phyloP scores from a whole-genome alignment of 1,140 invertebrate genomes.

The Lordiphosa collinella region DNA sequence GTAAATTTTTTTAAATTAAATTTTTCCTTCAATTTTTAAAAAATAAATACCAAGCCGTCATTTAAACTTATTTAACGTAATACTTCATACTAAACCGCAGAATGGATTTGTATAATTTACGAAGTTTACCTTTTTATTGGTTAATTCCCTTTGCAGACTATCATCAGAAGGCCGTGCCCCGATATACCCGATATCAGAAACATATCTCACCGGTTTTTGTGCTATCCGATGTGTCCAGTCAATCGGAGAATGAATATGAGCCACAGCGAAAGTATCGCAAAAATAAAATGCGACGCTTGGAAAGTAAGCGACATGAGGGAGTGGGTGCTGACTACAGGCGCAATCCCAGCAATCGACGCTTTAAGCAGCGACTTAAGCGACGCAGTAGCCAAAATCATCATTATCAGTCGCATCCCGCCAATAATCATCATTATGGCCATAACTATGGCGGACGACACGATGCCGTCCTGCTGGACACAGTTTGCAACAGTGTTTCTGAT shows the following conservation, averaged over 20 bases:
- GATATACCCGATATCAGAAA: slow-evolving; percentile 8
- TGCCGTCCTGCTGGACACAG: slow-evolving; percentile 29
- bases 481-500: slow-evolving; percentile 37
- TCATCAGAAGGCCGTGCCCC: slow-evolving; percentile 4
- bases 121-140: too few relatives aligned
- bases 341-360: not conserved
- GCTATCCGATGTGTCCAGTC: slow-evolving; percentile 57
- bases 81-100: too few relatives aligned
- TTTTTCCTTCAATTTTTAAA: too few relatives aligned
- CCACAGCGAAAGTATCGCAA: slow-evolving; percentile 30
- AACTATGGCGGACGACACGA: slow-evolving; percentile 12
- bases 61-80: not conserved
- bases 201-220: slow-evolving; percentile 26
- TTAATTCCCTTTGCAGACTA: slow-evolving; percentile 34
- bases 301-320: slow-evolving; percentile 4
- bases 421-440: slow-evolving; percentile 9
- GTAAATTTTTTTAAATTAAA: too few relatives aligned
- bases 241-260: slow-evolving; percentile 41
- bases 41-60: too few relatives aligned
- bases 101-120: too few relatives aligned
- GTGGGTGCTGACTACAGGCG: not conserved
- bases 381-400: not conserved
- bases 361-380: too few relatives aligned
- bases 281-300: slow-evolving; percentile 26
- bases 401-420: too few relatives aligned